Evolutionary conservation across 64 coral and sea anemone genomes (phyloP).

Genomic region (Montipora sp.): DNA sequence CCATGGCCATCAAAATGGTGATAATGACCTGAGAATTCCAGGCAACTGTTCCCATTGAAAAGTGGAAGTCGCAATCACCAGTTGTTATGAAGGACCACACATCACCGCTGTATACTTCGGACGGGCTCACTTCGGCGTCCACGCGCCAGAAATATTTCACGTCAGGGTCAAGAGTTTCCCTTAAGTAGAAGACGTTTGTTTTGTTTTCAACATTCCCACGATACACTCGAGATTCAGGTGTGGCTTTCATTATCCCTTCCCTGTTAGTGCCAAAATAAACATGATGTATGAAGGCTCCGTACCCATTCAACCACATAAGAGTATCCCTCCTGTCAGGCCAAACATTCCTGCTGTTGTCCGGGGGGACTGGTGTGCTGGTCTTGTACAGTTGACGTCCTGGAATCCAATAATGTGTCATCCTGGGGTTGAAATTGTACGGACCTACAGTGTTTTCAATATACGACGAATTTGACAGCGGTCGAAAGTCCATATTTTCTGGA

Average conservation of each 20-base stretch:
- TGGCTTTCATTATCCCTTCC: neutral
- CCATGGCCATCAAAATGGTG: neutral
- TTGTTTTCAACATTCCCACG: neutral
- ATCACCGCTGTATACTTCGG: slow-evolving; percentile 44
- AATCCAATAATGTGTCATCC: slow-evolving; percentile 17
- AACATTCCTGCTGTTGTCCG: slow-evolving; percentile 15
- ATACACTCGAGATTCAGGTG: neutral
- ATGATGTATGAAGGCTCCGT: neutral
- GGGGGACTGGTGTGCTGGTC: slow-evolving; percentile 55
- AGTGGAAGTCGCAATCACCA: neutral
- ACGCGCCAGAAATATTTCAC: slow-evolving; percentile 74
- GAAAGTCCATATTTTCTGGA: slow-evolving; percentile 61
- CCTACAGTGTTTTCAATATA: slow-evolving; percentile 28
- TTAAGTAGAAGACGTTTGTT: slow-evolving; percentile 7
- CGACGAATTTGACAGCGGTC: slow-evolving; percentile 12
- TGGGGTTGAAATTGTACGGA: slow-evolving; percentile 29
- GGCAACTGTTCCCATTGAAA: neutral
- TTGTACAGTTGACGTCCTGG: slow-evolving; percentile 69
- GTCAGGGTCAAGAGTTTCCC: slow-evolving; percentile 18
- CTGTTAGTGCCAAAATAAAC: slow-evolving; percentile 21
- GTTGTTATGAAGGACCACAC: slow-evolving; percentile 11
- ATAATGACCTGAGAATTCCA: neutral
- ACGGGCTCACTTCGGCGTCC: slow-evolving; percentile 60
- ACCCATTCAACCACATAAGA: slow-evolving; percentile 34
- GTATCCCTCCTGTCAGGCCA: slow-evolving; percentile 24